Evolutionary conservation across 2,888 invertebrate species (phyloP), one percentile per base, ranked within the genome.

Genomic region (Melanostoma mellinum): DNA sequence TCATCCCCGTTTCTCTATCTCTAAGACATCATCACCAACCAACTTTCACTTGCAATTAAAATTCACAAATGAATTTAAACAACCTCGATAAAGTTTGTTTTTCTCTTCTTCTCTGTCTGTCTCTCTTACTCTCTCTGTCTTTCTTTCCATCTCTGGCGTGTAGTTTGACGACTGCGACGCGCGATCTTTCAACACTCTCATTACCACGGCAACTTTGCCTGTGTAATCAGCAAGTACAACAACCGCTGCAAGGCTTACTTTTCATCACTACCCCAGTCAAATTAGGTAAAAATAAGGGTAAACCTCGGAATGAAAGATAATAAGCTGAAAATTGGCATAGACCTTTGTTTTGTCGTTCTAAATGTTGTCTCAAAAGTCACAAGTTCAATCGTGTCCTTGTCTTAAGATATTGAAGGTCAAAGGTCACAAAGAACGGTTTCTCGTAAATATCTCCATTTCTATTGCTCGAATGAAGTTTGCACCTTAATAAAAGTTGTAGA

Each of bases 1-100:
- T 20, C 20, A 20, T 20, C 20, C 20, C 20, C 20, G 20, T 61
- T 53, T 61, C 55, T 55, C 61, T 48, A 38, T 4, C 4, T 10
- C 44, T 10, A 10, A 55, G 38, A 55, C 56, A 55, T 48, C 60
- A 68, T n/a, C 20, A 67, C 33, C 52, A 46, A 50, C 61, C 9
- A 71, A 84, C 79, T 84, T 84, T 84, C 84, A 84, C 84, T 79
- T 61, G 67, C 78, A 79, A 84, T 84, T 84, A 78, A 84, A 84
- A 79, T 84, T 84, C 74, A 56, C 71, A 75, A 61, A 84, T 84
- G 71, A 84, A 84, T 75, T 60, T 79, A 75, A 75, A 74, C 72
- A 71, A 71, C 79, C 60, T 74, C 71, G 71, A 79, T 84, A 84
- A 84, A 84, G 67, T 75, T 74, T 36, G 56, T 50, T 74, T 74